These are phyloP conservation scores for Steatornis caripensis DNA, from an alignment of 2,113 vertebrate species.

Conservation along the genomic window DNA sequence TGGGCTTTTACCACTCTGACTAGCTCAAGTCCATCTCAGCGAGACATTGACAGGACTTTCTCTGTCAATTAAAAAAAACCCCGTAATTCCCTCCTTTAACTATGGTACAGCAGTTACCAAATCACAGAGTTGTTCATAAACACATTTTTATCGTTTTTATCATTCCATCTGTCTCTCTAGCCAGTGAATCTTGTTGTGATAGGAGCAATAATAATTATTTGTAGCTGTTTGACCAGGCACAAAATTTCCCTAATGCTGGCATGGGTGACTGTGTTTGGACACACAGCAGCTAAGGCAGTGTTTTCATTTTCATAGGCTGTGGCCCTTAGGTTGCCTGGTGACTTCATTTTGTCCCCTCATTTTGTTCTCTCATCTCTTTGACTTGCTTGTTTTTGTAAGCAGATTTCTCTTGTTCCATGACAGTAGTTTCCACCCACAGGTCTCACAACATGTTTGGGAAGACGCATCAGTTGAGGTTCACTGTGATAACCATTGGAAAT, in stretches of 20 bases:
- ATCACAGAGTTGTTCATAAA: neutral
- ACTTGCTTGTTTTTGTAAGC: neutral
- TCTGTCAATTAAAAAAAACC: neutral
- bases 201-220: neutral
- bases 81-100: neutral
- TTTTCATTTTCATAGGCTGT: neutral
- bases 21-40: neutral
- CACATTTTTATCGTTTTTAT: neutral
- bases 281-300: neutral
- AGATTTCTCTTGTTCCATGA: neutral
- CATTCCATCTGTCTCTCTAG: neutral
- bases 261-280: neutral
- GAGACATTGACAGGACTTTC: neutral
- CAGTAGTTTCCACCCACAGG: neutral
- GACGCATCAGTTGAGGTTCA: neutral
- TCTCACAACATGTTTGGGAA: neutral
- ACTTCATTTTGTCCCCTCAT: neutral
- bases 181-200: neutral
- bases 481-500: neutral
- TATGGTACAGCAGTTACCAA: neutral
- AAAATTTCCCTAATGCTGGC: neutral
- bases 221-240: neutral
- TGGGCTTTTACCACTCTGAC: neutral
- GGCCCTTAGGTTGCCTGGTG: too few relatives aligned
- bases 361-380: neutral